Percentiles rank a stretch among this genome's conserved stretches.
Conservation (phyloP, 2,113 vertebrate species). For the Poicephalus gulielmi region DNA sequence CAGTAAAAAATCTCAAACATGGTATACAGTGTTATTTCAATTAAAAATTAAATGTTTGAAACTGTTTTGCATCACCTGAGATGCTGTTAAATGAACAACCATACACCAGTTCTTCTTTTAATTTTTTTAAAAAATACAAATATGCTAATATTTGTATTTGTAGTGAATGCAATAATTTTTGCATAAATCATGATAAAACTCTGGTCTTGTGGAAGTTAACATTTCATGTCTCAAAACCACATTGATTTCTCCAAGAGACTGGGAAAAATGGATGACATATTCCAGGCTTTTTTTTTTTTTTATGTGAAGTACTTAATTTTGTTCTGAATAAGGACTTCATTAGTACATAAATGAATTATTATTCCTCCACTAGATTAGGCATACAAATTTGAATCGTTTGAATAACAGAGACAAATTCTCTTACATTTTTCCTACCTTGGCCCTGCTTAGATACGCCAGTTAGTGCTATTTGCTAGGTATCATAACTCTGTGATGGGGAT, state of each 20-base stretch:
- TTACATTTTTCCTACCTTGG: neutral
- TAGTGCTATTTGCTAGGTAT: neutral
- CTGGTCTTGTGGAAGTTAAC: neutral
- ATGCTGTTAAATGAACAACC: neutral
- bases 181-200: neutral
- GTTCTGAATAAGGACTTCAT: neutral
- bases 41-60: neutral
- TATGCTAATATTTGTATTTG: neutral
- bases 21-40: neutral
- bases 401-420: neutral
- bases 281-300: neutral
- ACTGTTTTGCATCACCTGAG: neutral
- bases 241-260: neutral
- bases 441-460: neutral
- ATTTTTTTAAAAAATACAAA: neutral
- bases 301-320: neutral
- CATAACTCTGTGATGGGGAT: neutral
- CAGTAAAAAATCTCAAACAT: neutral
- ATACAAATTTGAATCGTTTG: neutral
- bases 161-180: neutral
- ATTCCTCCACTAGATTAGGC: neutral
- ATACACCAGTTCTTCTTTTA: accelerated
- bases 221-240: neutral
- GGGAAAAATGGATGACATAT: neutral
- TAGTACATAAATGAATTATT: neutral